Evolutionary conservation across 2,113 vertebrate species (phyloP).

Genomic region (Actinemys pallida): DNA sequence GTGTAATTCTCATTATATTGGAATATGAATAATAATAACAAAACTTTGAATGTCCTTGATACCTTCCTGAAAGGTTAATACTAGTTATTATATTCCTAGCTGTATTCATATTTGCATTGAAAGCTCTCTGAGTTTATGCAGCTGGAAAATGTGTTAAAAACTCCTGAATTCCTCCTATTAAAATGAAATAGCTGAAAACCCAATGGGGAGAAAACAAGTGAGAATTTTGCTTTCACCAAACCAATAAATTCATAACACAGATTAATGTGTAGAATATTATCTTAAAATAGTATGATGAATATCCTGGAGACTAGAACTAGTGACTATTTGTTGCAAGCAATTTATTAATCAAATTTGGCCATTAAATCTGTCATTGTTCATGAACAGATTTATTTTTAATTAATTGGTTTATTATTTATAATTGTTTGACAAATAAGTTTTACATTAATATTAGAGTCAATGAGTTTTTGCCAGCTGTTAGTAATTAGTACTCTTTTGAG

Average conservation of each 20-base stretch:
- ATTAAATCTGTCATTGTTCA: neutral
- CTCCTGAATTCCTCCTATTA: neutral
- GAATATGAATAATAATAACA: constrained; percentile 10
- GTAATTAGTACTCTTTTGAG: neutral
- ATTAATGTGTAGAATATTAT: neutral
- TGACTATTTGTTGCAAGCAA: neutral
- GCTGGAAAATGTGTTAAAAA: neutral
- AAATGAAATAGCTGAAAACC: neutral
- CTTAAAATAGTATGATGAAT: neutral
- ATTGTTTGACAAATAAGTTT: neutral
- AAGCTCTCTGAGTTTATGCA: neutral
- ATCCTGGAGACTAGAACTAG: neutral
- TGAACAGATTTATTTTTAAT: neutral
- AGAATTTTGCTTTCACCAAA: neutral
- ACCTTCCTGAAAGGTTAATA: constrained; percentile 15
- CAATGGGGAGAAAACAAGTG: fast-evolving
- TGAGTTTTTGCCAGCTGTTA: neutral
- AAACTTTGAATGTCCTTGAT: constrained; percentile 37
- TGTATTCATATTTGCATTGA: neutral
- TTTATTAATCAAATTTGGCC: neutral
- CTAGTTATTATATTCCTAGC: neutral
- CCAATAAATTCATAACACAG: neutral
- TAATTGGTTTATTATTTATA: neutral
- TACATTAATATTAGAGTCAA: fast-evolving
- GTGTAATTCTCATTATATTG: constrained; percentile 43